Evolutionary conservation across 1,140 invertebrate genomes (phyloP).

Genomic region (Brachionus koreanus): DNA sequence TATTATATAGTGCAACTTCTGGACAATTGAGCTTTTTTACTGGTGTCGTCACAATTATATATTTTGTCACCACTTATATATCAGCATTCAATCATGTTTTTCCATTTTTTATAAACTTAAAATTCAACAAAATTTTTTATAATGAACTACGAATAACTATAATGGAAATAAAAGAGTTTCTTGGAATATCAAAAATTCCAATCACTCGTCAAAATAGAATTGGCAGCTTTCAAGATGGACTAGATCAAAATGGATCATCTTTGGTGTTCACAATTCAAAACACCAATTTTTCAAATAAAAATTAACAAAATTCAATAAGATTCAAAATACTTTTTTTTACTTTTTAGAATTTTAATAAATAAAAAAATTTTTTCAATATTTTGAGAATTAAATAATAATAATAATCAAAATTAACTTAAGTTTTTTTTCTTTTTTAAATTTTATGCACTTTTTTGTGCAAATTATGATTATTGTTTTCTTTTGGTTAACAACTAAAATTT

Average conservation of each 20-base stretch:
- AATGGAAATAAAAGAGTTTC: not conserved
- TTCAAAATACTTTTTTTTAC: not conserved
- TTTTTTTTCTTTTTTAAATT: not conserved
- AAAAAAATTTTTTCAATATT: too few relatives aligned
- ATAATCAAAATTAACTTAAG: not conserved
- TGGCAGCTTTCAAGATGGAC: not conserved
- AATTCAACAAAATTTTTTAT: slow-evolving; percentile 16
- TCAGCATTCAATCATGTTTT: slow-evolving; percentile 5
- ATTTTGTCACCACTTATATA: not conserved
- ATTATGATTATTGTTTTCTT: not conserved
- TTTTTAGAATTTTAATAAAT: not conserved
- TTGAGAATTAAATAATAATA: not conserved
- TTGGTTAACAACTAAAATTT: not conserved
- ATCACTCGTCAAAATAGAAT: not conserved
- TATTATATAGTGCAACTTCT: not conserved
- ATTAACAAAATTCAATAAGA: too few relatives aligned
- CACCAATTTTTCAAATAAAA: not conserved
- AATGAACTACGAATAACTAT: not conserved
- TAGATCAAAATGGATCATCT: not conserved
- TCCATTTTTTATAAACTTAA: slow-evolving; percentile 8
- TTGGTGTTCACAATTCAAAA: not conserved
- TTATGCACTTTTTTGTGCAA: not conserved
- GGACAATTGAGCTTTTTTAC: not conserved
- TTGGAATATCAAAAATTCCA: not conserved
- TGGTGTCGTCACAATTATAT: not conserved